Evolutionary conservation across 2,888 invertebrate genomes (phyloP), one percentile per base, ranked within the genome.

Genomic region (Boloria euphrosyne): DNA sequence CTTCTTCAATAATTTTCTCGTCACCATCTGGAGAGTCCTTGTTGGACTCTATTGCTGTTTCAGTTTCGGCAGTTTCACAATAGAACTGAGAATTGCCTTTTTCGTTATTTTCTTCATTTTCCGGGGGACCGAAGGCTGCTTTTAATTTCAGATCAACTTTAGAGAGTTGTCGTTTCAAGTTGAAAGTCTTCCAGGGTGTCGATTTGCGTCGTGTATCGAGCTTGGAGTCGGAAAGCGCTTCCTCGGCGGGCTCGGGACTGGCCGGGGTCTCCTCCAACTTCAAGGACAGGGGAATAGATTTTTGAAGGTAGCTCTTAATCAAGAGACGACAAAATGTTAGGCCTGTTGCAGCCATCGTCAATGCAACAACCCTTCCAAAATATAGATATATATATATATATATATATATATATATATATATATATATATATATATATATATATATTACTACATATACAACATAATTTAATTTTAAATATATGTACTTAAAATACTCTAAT

Each of bases 141-240:
- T 95, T 95, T 69, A 95, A 88, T 84, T 95, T 96, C 77, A 95
- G 90, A 82, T 96, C 96, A 74, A 96, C 96, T 87, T 94, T 95
- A 71, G 96, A 96, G 76, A 97, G 93, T 87, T 96, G 96, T 76
- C 96, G 94, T 86, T 97, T 97, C 68, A 97, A 92, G 84, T 95
- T 96, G 90, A 96, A 96, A 69, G 94, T 94, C 86, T 96, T 96
- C 96, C 96, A 96, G 74, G 94, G 93, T 73, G 94, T 93, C 44
- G 95, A 95, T 77, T 95, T 95, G 75, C 95, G 93, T 70, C 95
- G 86, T 49, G 85, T 76, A 78, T 93, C 93, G 69, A 88, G 87
- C 74, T 84, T 87, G 66, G 71, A 71, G 70, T 78, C 78, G 52
- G 77, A 74, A n/a, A 73, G 70, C 43, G 79, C 74, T 66, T 78